These are phyloP conservation scores for Diplolepis rosae DNA, from an alignment of 2,888 invertebrate species.

Conservation along the genomic window DNA sequence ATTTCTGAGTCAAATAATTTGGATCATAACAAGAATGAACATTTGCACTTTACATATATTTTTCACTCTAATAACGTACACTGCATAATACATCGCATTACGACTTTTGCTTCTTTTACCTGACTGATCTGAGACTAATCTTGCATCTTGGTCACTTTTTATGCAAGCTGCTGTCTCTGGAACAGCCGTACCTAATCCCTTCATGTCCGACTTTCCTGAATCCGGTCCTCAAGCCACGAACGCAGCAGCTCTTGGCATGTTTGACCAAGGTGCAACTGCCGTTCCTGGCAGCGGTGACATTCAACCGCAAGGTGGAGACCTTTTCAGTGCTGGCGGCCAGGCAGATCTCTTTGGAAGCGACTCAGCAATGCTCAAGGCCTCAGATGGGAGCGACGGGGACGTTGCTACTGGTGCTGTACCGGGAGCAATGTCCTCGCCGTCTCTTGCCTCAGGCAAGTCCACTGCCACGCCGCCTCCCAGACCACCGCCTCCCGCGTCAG, in stretches of 20 bases:
- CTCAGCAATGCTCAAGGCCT: constrained; percentile 64
- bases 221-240: constrained; percentile 50
- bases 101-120: constrained; percentile 25
- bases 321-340: constrained; percentile 69
- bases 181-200: constrained; percentile 77
- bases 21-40: not conserved
- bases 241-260: constrained; percentile 46
- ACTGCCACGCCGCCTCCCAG: constrained; percentile 73
- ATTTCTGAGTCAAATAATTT: not conserved
- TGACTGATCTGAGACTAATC: constrained; percentile 26
- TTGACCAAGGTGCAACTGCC: constrained; percentile 41
- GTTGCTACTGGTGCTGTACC: constrained; percentile 50
- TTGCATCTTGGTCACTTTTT: constrained; percentile 65
- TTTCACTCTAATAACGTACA: not conserved
- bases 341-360: constrained; percentile 70
- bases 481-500: constrained; percentile 71
- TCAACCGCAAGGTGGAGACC: constrained; percentile 61
- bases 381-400: constrained; percentile 61
- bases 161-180: constrained; percentile 77
- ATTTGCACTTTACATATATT: not conserved
- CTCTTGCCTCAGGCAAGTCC: constrained; percentile 62
- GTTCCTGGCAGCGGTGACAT: constrained; percentile 48
- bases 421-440: constrained; percentile 57
- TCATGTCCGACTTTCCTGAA: constrained; percentile 76
- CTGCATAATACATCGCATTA: constrained; percentile 2